Percentiles rank a stretch among this genome's conserved stretches.
These are phyloP conservation scores for Metopia argyrocephala DNA, from an alignment of 2,888 invertebrate species.

Conservation along the genomic window DNA sequence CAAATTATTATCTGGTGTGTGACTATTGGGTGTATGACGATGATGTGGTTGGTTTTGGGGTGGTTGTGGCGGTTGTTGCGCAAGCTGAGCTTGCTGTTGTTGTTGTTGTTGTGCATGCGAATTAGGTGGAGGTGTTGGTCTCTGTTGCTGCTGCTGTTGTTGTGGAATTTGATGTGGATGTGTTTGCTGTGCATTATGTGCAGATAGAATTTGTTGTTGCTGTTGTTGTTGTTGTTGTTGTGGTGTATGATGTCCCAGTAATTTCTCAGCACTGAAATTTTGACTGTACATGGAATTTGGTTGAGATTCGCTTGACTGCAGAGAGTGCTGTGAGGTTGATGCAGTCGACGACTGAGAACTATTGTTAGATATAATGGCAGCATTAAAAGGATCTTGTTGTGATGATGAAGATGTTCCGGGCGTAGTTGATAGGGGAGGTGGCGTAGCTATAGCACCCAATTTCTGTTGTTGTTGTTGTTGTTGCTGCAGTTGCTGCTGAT, in stretches of 20 bases:
- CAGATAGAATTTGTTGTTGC: constrained; percentile 64
- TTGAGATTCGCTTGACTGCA: constrained; percentile 76
- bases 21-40: constrained; percentile 71
- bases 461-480: constrained; percentile 67
- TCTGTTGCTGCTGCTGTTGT: constrained; percentile 69
- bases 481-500: constrained; percentile 66
- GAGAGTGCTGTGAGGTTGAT: constrained; percentile 75
- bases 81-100: constrained; percentile 22
- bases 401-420: constrained; percentile 71
- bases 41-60: constrained; percentile 66
- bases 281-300: constrained; percentile 77
- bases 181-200: constrained; percentile 59
- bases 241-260: constrained; percentile 71
- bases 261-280: constrained; percentile 76
- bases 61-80: constrained; percentile 41
- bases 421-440: constrained; percentile 76
- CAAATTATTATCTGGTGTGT: constrained; percentile 73
- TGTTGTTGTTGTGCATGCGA: constrained; percentile 48
- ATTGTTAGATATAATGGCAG: constrained; percentile 76
- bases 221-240: constrained; percentile 67
- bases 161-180: constrained; percentile 67
- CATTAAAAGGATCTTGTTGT: constrained; percentile 76
- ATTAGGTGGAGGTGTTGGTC: constrained; percentile 65
- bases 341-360: constrained; percentile 77
- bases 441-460: constrained; percentile 73